These are phyloP conservation scores for Labroides dimidiatus DNA, from an alignment of 2,797 vertebrate species.

Conservation along the genomic window DNA sequence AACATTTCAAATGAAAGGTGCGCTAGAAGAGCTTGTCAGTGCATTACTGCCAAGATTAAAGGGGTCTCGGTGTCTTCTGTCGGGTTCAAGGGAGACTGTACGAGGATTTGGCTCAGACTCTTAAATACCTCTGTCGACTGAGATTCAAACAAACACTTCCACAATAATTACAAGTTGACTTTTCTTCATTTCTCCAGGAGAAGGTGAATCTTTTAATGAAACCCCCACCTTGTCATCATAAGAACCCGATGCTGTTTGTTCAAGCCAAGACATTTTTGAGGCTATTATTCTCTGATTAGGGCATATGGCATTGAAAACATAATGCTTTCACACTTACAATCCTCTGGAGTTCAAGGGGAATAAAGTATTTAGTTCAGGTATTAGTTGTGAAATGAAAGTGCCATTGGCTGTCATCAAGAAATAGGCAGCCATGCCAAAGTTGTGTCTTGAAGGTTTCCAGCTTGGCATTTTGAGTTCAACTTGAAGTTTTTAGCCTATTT, in stretches of 20 bases:
- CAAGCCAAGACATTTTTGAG: conserved; percentile 27
- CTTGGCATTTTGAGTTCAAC: conserved; percentile 51
- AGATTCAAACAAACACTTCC: conserved; percentile 83
- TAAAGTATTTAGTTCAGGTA: conserved; percentile 78
- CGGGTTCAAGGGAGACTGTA: conserved; percentile 80
- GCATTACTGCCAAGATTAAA: conserved; percentile 82
- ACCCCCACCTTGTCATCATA: conserved; percentile 72
- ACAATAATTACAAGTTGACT: conserved; percentile 84
- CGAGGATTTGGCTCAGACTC: conserved; percentile 82
- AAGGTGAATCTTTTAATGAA: conserved; percentile 69
- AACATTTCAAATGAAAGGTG: conserved; percentile 83
- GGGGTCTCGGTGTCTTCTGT: conserved; percentile 80
- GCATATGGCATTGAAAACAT: conserved; percentile 51
- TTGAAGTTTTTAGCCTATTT: conserved; percentile 51
- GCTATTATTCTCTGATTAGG: conserved; percentile 70
- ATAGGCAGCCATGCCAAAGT: conserved; percentile 61
- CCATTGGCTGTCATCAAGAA: conserved; percentile 64
- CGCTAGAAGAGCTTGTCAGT: conserved; percentile 78
- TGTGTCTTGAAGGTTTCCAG: conserved; percentile 47
- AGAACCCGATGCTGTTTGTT: conserved; percentile 68
- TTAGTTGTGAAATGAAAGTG: conserved; percentile 74
- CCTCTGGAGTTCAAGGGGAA: conserved; percentile 57
- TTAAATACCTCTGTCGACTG: conserved; percentile 81
- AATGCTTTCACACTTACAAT: conserved; percentile 45
- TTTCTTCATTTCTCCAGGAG: conserved; percentile 61